Evolutionary conservation across 2,888 invertebrate genomes (phyloP).

Genomic region (Tachystola acroxantha): DNA sequence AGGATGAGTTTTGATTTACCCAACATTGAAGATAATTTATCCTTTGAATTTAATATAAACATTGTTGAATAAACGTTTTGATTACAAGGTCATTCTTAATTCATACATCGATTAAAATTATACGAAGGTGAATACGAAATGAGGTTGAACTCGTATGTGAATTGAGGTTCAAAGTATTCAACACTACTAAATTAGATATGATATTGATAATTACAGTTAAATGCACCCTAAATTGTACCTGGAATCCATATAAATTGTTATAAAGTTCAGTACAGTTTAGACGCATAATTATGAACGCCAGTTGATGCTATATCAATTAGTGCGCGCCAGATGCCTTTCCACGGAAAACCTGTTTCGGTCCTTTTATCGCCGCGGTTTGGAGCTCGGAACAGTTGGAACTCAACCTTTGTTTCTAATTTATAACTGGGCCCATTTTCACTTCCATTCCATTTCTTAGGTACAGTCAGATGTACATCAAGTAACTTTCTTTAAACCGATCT

Average conservation of each 20-base stretch:
- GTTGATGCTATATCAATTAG: conserved; percentile 67
- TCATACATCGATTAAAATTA: not conserved
- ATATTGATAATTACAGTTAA: too few species aligned
- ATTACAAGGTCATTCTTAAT: conserved; percentile 1
- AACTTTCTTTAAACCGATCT: too few species aligned
- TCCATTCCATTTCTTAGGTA: conserved; percentile 11
- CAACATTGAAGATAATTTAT: not conserved
- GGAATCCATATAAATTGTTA: conserved; percentile 8
- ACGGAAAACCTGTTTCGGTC: conserved; percentile 63
- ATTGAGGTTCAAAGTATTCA: too few species aligned
- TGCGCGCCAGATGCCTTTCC: conserved; percentile 67
- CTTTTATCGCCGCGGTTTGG: conserved; percentile 50
- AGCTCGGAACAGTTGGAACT: conserved; percentile 30
- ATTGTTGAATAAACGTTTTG: not conserved
- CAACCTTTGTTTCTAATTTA: conserved; percentile 51
- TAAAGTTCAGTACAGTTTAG: conserved; percentile 18
- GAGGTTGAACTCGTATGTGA: not conserved
- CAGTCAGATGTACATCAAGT: too few species aligned
- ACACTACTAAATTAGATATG: too few species aligned
- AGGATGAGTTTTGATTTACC: not conserved
- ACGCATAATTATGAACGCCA: conserved; percentile 49
- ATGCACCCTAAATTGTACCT: too few species aligned
- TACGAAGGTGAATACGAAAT: too few species aligned
- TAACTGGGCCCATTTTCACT: conserved; percentile 22
- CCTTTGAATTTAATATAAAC: not conserved